Conservation (phyloP, 1,140 invertebrate species). For the Drosophila setifemur region DNA sequence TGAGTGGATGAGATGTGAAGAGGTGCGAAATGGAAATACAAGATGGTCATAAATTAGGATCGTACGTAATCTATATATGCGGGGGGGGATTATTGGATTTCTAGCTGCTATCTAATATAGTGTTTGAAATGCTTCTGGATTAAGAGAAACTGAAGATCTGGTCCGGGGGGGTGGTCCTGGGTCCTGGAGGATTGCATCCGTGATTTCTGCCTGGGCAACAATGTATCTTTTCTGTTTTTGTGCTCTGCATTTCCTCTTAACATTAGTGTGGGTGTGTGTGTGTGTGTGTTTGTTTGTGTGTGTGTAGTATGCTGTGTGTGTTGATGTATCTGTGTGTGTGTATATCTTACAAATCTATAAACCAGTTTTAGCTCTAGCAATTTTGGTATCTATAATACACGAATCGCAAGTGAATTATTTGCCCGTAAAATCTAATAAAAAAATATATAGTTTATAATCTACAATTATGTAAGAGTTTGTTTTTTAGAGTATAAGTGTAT, state of each 20-base stretch:
- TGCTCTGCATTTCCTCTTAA: conserved; percentile 16
- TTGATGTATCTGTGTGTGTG: conserved; percentile 1
- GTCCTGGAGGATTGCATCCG: conserved; percentile 1
- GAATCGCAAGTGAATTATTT: conserved; percentile 45
- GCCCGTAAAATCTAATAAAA: conserved; percentile 56
- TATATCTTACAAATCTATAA: conserved; percentile 32
- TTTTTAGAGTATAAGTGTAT: conserved; percentile 19
- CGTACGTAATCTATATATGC: conserved; percentile 13
- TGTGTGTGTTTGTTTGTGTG: conserved; percentile 1
- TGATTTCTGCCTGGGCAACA: background rate
- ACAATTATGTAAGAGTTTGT: conserved; percentile 11
- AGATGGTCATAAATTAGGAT: conserved; percentile 25
- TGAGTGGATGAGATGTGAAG: conserved; percentile 1
- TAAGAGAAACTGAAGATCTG: too few relatives aligned
- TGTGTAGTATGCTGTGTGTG: conserved; percentile 14
- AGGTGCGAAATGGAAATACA: conserved; percentile 1
- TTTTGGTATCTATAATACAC: conserved; percentile 63
- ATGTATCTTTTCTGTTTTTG: conserved; percentile 13
- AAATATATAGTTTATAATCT: conserved; percentile 40
- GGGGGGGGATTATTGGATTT: conserved; percentile 8
- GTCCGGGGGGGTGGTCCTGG: too few relatives aligned
- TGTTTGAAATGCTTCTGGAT: background rate
- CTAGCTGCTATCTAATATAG: conserved; percentile 8
- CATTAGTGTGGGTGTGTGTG: conserved; percentile 5
- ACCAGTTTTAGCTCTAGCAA: conserved; percentile 37